phyloP scores from a whole-genome alignment of 1,140 invertebrate genomes.

The Cepaea nemoralis region DNA sequence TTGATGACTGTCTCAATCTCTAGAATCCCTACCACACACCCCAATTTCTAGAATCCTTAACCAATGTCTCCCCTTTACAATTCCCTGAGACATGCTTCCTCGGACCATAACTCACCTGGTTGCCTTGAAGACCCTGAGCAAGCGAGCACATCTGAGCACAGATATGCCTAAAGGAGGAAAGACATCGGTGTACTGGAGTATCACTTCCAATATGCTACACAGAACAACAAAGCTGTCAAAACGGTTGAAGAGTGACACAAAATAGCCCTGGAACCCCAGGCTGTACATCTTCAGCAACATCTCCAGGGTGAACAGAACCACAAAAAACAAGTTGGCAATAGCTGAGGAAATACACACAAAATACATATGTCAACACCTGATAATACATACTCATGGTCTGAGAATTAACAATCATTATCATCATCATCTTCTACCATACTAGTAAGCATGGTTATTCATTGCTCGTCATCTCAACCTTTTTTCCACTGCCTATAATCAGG shows the following conservation, averaged over 20 bases:
- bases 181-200: slow-evolving; percentile 74
- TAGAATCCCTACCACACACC: no score
- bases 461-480: no score
- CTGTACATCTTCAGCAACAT: slow-evolving; percentile 99
- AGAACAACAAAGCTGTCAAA: slow-evolving; percentile 80
- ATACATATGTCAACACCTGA: neutral
- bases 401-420: no score
- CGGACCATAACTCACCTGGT: slow-evolving; percentile 74
- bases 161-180: slow-evolving; percentile 78
- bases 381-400: no score
- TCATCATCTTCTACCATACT: no score
- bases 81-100: no score
- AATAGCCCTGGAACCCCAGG: slow-evolving; percentile 85
- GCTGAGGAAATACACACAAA: slow-evolving; percentile 53
- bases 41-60: no score
- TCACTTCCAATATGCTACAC: slow-evolving; percentile 75
- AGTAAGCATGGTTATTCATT: no score
- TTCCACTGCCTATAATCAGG: no score
- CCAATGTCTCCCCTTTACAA: neutral
- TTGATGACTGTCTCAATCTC: no score
- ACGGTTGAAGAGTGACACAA: slow-evolving; percentile 78
- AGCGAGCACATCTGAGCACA: slow-evolving; percentile 77
- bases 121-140: slow-evolving; percentile 78
- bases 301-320: slow-evolving; percentile 96
- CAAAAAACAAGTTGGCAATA: slow-evolving; percentile 95